Base-by-base conservation (phyloP, 2,797 vertebrate species). In the Onychomys arenicola region DNA sequence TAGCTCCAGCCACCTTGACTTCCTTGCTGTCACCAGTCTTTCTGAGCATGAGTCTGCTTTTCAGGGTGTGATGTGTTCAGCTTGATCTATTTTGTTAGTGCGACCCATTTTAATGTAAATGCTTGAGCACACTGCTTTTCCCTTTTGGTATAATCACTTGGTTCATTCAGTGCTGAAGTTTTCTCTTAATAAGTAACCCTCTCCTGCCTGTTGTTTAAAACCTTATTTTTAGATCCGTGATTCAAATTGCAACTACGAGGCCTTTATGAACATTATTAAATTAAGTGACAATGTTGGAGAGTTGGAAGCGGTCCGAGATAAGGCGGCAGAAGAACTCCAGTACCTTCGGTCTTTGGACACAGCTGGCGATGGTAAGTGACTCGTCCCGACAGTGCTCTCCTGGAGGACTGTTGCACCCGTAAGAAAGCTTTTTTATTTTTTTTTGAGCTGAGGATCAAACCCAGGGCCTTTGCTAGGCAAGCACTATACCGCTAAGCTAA, bases 261-360 rank as follows among this genome's bases (percentile, higher is more conserved):
- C 99, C 98, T 99, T 99, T 98, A 99, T 99, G 99, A 99, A 99
- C 99, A 99, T 99, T 98, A 99, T 99, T 98, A 99, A 99, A 98
- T 98, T 99, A 99, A 99, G 99, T 80, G 99, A 99, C 98, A 99
- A 99, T 97, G 98, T 99, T 67, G 96, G 99, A 32, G 99, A 99
- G 98, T 98, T 99, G 97, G 99, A 99, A 98, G 99, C 99, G 32
- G 99, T 99, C 90, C 99, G 99, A 98, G 99, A 99, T 99, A 99
- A 99, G 98, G 99, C 99, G 96, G 98, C 99, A 97, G 99, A 99
- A 98, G 99, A 99, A 99, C 98, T 99, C 95, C 99, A 99, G 97
- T 99, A 99, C 98, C 99, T 99, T 95, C 99, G 99, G 93, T 99
- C 99, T 75, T 98, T 99, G 97, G 99, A 99, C 98, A 99, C 99